Percentiles rank a stretch among this genome's conserved stretches.
Conservation (phyloP, 2,888 invertebrate species). For the Furcula furcula region DNA sequence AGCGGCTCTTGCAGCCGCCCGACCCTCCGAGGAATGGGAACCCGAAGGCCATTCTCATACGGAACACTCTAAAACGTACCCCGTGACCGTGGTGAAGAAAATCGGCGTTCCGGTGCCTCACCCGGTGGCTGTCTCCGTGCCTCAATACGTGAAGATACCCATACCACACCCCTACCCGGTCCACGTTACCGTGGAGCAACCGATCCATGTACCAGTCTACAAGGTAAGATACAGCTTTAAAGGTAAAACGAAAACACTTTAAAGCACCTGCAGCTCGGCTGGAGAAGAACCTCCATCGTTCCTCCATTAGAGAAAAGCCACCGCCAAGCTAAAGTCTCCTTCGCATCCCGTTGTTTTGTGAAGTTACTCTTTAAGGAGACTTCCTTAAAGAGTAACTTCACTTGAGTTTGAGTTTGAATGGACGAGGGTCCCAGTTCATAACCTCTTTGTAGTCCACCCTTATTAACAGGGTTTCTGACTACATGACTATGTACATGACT, state of each 20-base stretch:
- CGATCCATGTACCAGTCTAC: constrained; percentile 87
- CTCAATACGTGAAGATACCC: constrained; percentile 85
- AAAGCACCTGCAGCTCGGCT: background rate
- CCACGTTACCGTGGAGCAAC: constrained; percentile 86
- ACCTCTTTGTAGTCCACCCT: too few relatives aligned
- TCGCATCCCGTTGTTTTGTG: too few relatives aligned
- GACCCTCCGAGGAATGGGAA: constrained; percentile 72
- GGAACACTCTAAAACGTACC: constrained; percentile 86
- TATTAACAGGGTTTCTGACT: too few relatives aligned
- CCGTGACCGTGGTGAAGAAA: constrained; percentile 87
- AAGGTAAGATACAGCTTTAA: constrained; percentile 65
- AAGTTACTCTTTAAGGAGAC: too few relatives aligned
- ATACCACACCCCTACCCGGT: constrained; percentile 90
- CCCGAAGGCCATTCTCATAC: constrained; percentile 84
- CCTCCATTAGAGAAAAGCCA: too few relatives aligned
- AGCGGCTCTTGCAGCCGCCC: constrained; percentile 49
- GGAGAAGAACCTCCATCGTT: too few relatives aligned
- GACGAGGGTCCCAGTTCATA: too few relatives aligned
- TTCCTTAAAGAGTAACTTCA: too few relatives aligned
- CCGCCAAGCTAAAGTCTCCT: too few relatives aligned
- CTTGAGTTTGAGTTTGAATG: too few relatives aligned
- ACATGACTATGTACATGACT: too few relatives aligned
- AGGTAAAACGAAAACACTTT: background rate
- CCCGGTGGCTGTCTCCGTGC: constrained; percentile 86
- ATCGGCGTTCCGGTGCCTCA: constrained; percentile 88